A percentile compares a stretch with the other conserved stretches of the same genome.
These are phyloP conservation scores for Sphinx pinastri DNA, from an alignment of 2,888 invertebrate species.

Conservation along the genomic window DNA sequence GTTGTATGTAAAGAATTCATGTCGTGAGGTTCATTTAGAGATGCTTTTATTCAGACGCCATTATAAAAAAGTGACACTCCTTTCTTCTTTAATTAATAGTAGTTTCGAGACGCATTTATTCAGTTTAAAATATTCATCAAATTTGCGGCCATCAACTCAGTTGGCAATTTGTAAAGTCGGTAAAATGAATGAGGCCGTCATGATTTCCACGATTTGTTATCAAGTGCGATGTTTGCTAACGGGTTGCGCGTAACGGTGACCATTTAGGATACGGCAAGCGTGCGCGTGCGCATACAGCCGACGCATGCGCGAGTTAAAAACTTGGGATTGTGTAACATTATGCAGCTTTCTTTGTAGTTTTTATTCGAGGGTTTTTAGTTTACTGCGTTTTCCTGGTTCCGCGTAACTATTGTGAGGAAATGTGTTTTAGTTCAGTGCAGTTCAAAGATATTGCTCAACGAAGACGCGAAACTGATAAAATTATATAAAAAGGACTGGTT, in stretches of 20 bases:
- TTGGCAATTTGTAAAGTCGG: neutral
- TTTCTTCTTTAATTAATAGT: too few species aligned
- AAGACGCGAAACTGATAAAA: too few species aligned
- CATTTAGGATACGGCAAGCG: constrained; percentile 22
- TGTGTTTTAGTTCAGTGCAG: neutral
- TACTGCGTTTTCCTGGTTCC: neutral
- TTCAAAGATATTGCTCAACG: too few species aligned
- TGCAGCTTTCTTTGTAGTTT: too few species aligned
- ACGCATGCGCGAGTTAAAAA: neutral
- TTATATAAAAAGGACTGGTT: too few species aligned
- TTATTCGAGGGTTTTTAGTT: neutral
- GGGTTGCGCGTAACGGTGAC: constrained; percentile 39
- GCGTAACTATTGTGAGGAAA: neutral
- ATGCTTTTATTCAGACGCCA: too few species aligned
- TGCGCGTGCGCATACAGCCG: constrained; percentile 17
- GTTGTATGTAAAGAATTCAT: too few species aligned
- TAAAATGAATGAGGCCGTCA: neutral
- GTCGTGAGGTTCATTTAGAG: too few species aligned
- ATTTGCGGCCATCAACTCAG: too few species aligned
- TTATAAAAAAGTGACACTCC: too few species aligned
- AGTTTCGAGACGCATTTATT: too few species aligned
- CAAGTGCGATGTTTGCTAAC: constrained; percentile 24
- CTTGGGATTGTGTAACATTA: neutral
- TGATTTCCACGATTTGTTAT: constrained; percentile 11
- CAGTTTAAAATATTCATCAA: too few species aligned